Evolutionary conservation across 2,888 invertebrate genomes (phyloP), one percentile per base, ranked within the genome.

Genomic region (Netelia melanura): DNA sequence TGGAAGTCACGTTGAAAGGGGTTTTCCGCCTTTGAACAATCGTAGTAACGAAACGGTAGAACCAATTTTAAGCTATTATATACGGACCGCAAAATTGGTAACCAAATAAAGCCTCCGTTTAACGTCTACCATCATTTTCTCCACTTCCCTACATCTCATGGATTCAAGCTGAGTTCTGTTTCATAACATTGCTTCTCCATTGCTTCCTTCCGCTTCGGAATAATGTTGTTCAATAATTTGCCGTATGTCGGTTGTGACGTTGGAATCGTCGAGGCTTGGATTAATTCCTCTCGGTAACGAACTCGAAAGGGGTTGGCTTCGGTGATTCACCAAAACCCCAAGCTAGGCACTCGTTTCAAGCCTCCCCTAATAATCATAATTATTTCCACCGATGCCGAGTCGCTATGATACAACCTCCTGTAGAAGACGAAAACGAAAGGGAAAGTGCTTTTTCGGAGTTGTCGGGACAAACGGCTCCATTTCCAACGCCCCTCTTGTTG

Each of bases 361-460:
- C 70, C 25, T 64, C 54, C 74, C 44, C 44, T 3, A 68, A 75
- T 81, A 81, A 84, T 78, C 58, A 48, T 81, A 78, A 84, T 84
- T 84, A 81, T 68, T 84, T 81, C 67, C 17, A 56, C 79, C 52
- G 80, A 68, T 61, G 62, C 54, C 56, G 56, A 56, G 68, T 21
- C 38, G n/a, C 52, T 6, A 17, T 14, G 77, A 72, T 52, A 71
- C 65, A 58, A 56, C 10, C 3, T n/a, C 25, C 21, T 21, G 54
- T 25, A 9, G 30, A 52, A 58, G 30, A 2, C 9, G 21, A 23
- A 76, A 56, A 61, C 21, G 52, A 48, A 44, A 64, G 44, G 30
- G 23, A 54, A 61, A 72, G 70, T 61, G 43, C n/a, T 17, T 11
- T 44, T 9, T 43, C 23, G 65, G 25, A 70, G 43, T 11, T 52